Conservation (phyloP, 2,888 invertebrate genomes). For the Penaeus monodon region DNA sequence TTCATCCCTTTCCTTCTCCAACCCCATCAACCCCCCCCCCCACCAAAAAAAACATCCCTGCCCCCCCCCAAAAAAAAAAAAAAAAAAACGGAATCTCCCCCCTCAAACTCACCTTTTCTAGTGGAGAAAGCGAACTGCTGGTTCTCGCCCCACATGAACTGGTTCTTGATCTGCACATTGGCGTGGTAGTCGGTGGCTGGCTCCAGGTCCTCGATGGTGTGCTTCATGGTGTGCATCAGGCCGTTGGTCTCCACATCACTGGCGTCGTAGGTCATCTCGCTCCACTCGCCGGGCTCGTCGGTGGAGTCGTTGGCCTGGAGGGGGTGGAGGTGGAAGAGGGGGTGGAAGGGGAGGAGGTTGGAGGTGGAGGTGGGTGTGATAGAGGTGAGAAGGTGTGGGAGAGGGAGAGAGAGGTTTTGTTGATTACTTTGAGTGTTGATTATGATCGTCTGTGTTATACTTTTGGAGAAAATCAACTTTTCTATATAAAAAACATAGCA, state of each 20-base stretch:
- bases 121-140: conserved; percentile 58
- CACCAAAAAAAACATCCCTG: no score
- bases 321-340: neutral
- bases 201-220: conserved; percentile 59
- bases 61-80: no score
- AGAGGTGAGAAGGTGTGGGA: no score
- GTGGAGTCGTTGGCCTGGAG: conserved; percentile 43
- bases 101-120: conserved; percentile 58
- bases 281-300: conserved; percentile 46
- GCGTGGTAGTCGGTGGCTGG: conserved; percentile 63
- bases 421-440: no score
- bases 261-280: conserved; percentile 29
- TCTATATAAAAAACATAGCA: no score
- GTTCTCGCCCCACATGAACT: conserved; percentile 52
- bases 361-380: no score
- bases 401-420: no score
- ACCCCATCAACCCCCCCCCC: no score
- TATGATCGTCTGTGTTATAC: no score
- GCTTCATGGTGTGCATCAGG: conserved; percentile 49
- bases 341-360: neutral
- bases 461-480: no score
- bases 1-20: no score
- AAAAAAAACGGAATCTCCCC: neutral
- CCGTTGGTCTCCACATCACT: conserved; percentile 33
- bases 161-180: conserved; percentile 51